Base-by-base conservation (phyloP, 2,888 invertebrate species). In the Nectonema munidae region DNA sequence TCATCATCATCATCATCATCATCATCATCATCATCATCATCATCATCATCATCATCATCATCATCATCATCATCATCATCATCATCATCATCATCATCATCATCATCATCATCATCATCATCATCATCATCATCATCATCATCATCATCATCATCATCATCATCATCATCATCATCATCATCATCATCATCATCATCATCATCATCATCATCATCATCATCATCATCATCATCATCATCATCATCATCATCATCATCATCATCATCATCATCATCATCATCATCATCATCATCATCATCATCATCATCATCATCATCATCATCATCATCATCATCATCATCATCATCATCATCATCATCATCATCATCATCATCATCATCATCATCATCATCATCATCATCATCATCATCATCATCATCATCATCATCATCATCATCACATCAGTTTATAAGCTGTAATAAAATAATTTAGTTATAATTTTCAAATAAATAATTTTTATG, bases 361-460 rank as follows among this genome's bases (percentile, higher is more conserved):
- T 39, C 39, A 18, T 39, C 38, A 16, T 16, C 13, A n/a, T 39
- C 38, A 13, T 39, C 38, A 16, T 39, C 39, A 18, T 39, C 39
- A 16, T 39, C 19, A 25, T 39, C 19, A 25, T 39, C 39, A 11
- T 39, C 15, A 16, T 39, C 38, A 16, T 39, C 38, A 16, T 39
- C 38, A 16, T 39, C 38, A 11, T 39, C 38, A 16, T 39, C 39
- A 18, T 39, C 38, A 16, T 39, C 39, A 16, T 39, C 38, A 13
- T 39, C 38, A 16, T 39, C 38, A 18, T 39, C 39, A 18, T 39
- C n/a, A n/a, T n/a, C n/a, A n/a, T n/a, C n/a, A n/a, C n/a, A n/a
- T n/a, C n/a, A n/a, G n/a, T n/a, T n/a, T 25, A 25, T 25, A 25
- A n/a, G 25, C 25, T n/a, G n/a, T n/a, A n/a, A n/a, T n/a, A n/a